Percentiles rank a stretch among this genome's conserved stretches.
These are phyloP conservation scores for Grantiella picta DNA, from an alignment of 2,113 vertebrate genomes.

Conservation along the genomic window DNA sequence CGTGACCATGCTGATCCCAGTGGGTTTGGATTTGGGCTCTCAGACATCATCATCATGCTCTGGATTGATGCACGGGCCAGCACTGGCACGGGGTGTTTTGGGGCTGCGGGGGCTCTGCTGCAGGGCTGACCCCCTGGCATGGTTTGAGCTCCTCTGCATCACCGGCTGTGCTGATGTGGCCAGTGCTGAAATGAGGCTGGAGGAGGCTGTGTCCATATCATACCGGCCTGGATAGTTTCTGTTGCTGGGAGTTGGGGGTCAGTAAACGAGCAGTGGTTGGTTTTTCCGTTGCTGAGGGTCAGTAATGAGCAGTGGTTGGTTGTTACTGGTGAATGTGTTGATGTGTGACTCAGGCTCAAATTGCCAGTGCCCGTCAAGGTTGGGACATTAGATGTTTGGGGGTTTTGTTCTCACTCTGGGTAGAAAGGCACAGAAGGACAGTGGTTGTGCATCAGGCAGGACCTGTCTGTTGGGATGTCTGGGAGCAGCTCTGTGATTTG, in stretches of 20 bases:
- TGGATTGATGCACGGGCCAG: not conserved
- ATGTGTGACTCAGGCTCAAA: fast-evolving
- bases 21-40: not conserved
- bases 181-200: not conserved
- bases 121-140: fast-evolving
- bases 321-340: not conserved
- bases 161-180: not conserved
- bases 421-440: fast-evolving
- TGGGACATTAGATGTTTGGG: not conserved
- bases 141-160: not conserved
- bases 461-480: not conserved
- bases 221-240: not conserved
- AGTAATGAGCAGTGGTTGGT: not conserved
- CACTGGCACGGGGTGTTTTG: fast-evolving
- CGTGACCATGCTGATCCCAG: fast-evolving
- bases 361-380: fast-evolving
- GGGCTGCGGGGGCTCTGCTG: not conserved
- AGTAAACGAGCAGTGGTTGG: not conserved
- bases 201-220: not conserved
- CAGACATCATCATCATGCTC: not conserved
- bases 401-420: not conserved
- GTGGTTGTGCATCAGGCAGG: not conserved
- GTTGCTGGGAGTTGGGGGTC: not conserved
- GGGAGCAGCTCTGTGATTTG: not conserved
- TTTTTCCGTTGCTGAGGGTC: not conserved